A percentile compares a stretch with the other conserved stretches of the same genome.
phyloP scores from a whole-genome alignment of 2,888 invertebrate species.

The Trachelus iudaicus region DNA sequence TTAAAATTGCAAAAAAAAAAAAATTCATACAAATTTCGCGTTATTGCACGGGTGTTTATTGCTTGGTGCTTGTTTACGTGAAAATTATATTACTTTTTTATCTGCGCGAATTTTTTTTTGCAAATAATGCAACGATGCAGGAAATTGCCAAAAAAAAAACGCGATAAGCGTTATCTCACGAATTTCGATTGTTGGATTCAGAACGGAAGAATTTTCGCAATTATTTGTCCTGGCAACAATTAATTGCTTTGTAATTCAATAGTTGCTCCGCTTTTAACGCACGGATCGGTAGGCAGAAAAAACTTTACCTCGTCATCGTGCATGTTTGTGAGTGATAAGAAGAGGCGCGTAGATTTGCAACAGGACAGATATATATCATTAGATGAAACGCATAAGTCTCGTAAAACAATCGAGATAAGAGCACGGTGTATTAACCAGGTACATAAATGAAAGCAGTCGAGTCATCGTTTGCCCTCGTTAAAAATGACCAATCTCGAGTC shows the following conservation, averaged over 20 bases:
- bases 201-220: too few species aligned
- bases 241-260: not conserved
- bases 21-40: too few species aligned
- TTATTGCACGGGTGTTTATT: too few species aligned
- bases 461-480: not conserved
- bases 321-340: not conserved
- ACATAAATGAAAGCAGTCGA: not conserved
- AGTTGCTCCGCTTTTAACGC: not conserved
- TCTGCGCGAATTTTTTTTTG: too few species aligned
- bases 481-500: not conserved
- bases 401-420: constrained; percentile 5
- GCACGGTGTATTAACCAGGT: not conserved
- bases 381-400: not conserved
- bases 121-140: too few species aligned
- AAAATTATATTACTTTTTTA: too few species aligned
- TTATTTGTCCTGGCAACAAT: not conserved
- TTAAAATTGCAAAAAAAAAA: too few species aligned
- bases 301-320: not conserved
- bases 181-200: too few species aligned
- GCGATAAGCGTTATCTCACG: too few species aligned
- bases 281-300: not conserved
- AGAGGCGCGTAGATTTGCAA: not conserved
- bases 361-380: not conserved
- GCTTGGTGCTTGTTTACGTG: too few species aligned
- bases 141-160: too few species aligned